A percentile compares a stretch with the other conserved stretches of the same genome.
These are phyloP conservation scores for Heliconius nattereri DNA, from an alignment of 1,140 invertebrate species.

Conservation along the genomic window DNA sequence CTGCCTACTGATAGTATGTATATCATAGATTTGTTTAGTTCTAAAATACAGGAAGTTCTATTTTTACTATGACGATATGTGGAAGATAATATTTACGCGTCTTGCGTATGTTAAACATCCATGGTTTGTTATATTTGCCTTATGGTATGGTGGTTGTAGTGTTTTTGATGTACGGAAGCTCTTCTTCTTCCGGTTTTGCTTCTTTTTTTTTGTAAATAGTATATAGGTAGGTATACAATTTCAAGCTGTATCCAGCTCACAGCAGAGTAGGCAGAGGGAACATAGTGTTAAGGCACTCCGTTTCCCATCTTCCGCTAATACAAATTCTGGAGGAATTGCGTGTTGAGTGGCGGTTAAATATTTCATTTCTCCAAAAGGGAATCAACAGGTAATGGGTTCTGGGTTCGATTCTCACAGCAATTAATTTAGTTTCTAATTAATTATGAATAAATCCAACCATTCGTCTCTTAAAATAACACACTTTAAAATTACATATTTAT, in stretches of 20 bases:
- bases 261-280: too few relatives aligned
- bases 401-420: too few relatives aligned
- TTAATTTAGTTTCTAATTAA: too few relatives aligned
- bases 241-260: too few relatives aligned
- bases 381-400: too few relatives aligned
- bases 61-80: conserved; percentile 19
- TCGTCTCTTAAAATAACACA: background rate
- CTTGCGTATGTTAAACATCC: conserved; percentile 22
- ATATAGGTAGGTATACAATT: too few relatives aligned
- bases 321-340: too few relatives aligned
- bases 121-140: conserved; percentile 9
- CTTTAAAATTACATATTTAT: background rate
- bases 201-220: too few relatives aligned
- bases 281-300: too few relatives aligned
- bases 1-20: background rate
- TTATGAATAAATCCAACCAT: too few relatives aligned
- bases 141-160: background rate
- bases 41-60: conserved; percentile 14
- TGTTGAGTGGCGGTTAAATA: background rate
- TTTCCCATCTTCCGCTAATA: too few relatives aligned
- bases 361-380: background rate
- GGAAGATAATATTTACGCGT: conserved; percentile 19
- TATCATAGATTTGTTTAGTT: conserved; percentile 15
- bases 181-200: background rate
- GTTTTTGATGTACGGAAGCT: conserved; percentile 1